These are phyloP conservation scores for Tragelaphus imberbis DNA, from an alignment of 2,113 vertebrate species.

Conservation along the genomic window DNA sequence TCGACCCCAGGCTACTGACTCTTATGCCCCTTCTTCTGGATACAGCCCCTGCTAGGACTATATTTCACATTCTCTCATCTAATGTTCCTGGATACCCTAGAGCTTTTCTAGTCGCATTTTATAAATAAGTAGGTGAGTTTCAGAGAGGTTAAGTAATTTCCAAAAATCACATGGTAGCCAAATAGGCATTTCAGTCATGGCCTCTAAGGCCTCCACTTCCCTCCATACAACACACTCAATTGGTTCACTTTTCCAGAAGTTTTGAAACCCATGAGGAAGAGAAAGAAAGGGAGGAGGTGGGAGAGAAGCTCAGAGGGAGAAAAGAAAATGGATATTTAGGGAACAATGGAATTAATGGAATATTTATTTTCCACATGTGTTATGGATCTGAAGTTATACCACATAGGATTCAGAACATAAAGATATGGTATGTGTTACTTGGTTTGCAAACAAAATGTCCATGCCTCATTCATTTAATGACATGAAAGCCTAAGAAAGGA, in stretches of 20 bases:
- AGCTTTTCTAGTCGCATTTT: not conserved
- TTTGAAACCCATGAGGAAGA: conserved; percentile 9
- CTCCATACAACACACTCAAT: not conserved
- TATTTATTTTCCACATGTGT: not conserved
- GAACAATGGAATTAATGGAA: not conserved
- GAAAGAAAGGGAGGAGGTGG: not conserved
- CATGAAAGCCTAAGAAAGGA: not conserved
- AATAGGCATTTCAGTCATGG: not conserved
- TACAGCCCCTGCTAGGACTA: not conserved
- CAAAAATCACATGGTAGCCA: not conserved
- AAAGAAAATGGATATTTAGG: not conserved
- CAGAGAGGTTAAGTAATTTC: not conserved
- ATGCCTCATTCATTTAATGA: not conserved
- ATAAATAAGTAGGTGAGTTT: not conserved
- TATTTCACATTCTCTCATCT: not conserved
- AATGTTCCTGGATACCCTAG: not conserved
- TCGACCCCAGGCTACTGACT: not conserved
- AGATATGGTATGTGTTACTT: not conserved
- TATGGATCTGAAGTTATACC: not conserved
- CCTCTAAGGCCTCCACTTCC: not conserved
- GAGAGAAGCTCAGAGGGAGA: not conserved
- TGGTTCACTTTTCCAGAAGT: not conserved
- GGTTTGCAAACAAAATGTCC: not conserved
- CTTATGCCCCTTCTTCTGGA: not conserved
- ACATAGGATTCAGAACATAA: not conserved